Evolutionary conservation across 2,113 vertebrate species (phyloP).

Genomic region (Cervus canadensis): DNA sequence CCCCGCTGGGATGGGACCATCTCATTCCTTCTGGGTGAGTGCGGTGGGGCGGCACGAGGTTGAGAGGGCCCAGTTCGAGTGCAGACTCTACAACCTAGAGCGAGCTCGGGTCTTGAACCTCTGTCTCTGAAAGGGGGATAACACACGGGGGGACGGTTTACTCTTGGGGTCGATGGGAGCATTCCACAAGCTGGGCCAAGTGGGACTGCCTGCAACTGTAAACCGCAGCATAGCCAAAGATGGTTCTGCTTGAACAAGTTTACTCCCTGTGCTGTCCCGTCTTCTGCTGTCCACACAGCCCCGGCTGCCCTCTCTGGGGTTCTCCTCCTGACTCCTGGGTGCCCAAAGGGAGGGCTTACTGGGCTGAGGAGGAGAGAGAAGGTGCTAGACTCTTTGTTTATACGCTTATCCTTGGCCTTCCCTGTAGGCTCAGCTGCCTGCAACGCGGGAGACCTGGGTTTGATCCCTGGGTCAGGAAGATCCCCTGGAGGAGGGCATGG

Average conservation of each 20-base stretch:
- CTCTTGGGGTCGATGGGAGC: not conserved
- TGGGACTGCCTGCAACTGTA: not conserved
- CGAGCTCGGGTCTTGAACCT: not conserved
- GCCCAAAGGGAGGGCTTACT: not conserved
- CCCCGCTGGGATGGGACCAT: rapidly evolving
- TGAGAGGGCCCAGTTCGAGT: not conserved
- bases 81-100: not conserved
- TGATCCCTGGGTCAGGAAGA: not conserved
- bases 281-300: not conserved
- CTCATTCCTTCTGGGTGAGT: not conserved
- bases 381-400: not conserved
- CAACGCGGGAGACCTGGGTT: not conserved
- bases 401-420: not conserved
- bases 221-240: rapidly evolving
- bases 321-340: not conserved
- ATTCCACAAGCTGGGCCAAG: not conserved
- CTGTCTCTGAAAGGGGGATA: not conserved
- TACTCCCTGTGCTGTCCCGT: not conserved
- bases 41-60: rapidly evolving
- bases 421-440: not conserved
- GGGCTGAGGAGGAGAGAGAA: not conserved
- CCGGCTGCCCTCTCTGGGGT: not conserved
- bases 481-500: not conserved
- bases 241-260: not conserved
- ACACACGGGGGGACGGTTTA: not conserved